These are phyloP conservation scores for Podiceps cristatus DNA, from an alignment of 2,113 vertebrate species.

Conservation along the genomic window DNA sequence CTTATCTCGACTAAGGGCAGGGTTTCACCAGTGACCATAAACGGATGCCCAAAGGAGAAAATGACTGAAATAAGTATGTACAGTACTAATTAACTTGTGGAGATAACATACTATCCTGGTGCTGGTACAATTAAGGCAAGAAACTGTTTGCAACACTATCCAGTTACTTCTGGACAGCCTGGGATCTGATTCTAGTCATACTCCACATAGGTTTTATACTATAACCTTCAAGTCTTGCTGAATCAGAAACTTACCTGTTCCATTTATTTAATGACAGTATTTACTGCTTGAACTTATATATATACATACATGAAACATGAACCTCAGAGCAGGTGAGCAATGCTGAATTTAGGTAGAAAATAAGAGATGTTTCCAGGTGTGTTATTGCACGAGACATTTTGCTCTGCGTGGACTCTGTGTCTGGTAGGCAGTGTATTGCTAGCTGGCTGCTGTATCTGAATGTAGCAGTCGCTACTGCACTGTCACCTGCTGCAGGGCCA, in stretches of 20 bases:
- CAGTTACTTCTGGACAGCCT: background rate
- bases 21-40: background rate
- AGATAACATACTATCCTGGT: background rate
- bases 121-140: background rate
- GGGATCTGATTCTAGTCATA: background rate
- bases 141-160: background rate
- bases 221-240: background rate
- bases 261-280: background rate
- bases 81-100: background rate
- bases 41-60: background rate
- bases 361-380: background rate
- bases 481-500: conserved; percentile 67
- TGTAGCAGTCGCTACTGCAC: conserved; percentile 62
- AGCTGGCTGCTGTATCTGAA: conserved; percentile 69
- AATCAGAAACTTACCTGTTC: background rate
- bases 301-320: background rate
- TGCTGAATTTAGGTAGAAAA: background rate
- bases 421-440: conserved; percentile 77
- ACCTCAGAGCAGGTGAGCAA: background rate
- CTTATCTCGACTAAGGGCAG: background rate
- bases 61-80: background rate
- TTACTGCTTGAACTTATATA: background rate
- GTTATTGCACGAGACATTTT: background rate
- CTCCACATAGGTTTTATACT: rapidly evolving
- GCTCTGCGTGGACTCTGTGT: background rate